These are phyloP conservation scores for Tipula lateralis DNA, from an alignment of 2,888 invertebrate genomes.

Conservation along the genomic window DNA sequence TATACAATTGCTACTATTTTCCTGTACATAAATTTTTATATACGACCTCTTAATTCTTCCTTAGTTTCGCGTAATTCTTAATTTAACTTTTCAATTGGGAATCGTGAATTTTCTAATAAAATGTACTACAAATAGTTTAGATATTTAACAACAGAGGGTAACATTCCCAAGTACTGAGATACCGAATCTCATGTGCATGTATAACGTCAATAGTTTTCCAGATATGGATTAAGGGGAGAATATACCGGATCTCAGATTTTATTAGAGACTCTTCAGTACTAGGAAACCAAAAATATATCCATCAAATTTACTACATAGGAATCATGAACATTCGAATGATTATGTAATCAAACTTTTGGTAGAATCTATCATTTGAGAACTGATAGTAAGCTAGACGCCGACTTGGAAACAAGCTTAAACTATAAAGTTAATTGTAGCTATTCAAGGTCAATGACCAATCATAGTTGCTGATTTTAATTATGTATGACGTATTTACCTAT, in stretches of 20 bases:
- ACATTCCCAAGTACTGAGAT: background rate
- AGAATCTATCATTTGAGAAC: background rate
- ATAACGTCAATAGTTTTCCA: background rate
- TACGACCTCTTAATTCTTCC: background rate
- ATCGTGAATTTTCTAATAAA: background rate
- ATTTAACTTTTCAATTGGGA: background rate
- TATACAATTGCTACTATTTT: background rate
- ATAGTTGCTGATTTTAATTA: background rate
- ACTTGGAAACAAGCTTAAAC: background rate
- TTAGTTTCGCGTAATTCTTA: background rate
- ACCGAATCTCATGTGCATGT: no score
- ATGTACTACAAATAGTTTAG: background rate
- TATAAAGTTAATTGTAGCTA: background rate
- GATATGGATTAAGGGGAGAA: background rate
- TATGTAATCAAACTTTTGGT: no score
- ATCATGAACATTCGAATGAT: no score
- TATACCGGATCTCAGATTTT: background rate
- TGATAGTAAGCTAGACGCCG: background rate
- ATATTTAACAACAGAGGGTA: background rate
- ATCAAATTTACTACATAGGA: background rate
- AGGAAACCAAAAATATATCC: no score
- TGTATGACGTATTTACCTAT: background rate
- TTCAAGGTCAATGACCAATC: background rate
- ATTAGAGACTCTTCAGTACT: no score
- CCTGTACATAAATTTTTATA: background rate